Conservation (phyloP, 2,888 invertebrate species). For the Acanthoscelides obtectus region DNA sequence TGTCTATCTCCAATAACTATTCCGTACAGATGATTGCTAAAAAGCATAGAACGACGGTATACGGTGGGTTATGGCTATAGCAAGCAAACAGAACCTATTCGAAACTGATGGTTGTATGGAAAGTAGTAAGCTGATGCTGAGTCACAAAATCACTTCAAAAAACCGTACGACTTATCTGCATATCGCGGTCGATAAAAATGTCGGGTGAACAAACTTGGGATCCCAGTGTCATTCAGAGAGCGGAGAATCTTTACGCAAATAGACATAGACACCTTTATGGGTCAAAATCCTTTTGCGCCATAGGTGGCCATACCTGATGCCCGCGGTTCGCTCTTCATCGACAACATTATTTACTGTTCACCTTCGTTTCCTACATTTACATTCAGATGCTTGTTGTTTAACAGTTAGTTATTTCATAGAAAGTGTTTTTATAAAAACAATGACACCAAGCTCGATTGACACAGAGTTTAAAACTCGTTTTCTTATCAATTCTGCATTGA, state of each 20-base stretch:
- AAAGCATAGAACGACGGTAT: too few relatives aligned
- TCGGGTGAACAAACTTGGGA: not conserved
- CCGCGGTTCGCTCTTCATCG: not conserved
- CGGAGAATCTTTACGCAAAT: constrained; percentile 13
- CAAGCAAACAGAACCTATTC: too few relatives aligned
- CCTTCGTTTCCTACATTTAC: not conserved
- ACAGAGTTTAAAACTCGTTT: not conserved
- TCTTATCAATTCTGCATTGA: too few relatives aligned
- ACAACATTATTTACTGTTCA: not conserved
- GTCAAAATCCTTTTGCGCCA: constrained; percentile 25
- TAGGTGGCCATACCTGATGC: constrained; percentile 26
- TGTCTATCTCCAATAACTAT: too few relatives aligned
- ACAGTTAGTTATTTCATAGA: not conserved
- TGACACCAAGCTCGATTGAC: not conserved
- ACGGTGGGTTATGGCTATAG: too few relatives aligned
- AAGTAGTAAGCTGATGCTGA: too few relatives aligned
- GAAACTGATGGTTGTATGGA: too few relatives aligned
- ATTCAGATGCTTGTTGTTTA: not conserved
- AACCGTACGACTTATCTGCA: not conserved
- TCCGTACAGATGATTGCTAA: too few relatives aligned
- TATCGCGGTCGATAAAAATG: not conserved
- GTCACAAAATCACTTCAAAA: too few relatives aligned
- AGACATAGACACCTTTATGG: constrained; percentile 21
- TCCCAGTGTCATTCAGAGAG: not conserved
- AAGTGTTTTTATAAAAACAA: not conserved